Evolutionary conservation across 2,797 vertebrate species (phyloP).

Genomic region (Pipistrellus pygmaeus): DNA sequence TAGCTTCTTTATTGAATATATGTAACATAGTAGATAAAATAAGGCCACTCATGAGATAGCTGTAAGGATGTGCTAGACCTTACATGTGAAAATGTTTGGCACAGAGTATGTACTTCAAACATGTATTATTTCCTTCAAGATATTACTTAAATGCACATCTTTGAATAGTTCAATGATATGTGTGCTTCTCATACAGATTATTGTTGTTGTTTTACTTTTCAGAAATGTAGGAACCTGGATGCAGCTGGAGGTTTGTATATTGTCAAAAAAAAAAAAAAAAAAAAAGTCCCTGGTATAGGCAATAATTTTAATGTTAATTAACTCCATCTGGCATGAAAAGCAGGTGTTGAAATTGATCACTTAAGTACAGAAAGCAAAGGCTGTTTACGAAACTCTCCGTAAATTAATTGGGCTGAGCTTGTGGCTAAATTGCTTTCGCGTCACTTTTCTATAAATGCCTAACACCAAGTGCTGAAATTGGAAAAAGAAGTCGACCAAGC

Average conservation of each 20-base stretch:
- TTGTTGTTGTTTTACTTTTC: constrained; percentile 68
- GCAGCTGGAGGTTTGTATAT: constrained; percentile 67
- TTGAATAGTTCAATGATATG: constrained; percentile 47
- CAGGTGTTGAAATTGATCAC: constrained; percentile 83
- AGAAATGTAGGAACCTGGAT: constrained; percentile 60
- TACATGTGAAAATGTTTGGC: not conserved
- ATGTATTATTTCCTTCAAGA: not conserved
- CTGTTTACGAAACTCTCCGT: constrained; percentile 81
- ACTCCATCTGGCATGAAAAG: constrained; percentile 82
- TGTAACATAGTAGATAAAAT: not conserved
- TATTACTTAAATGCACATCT: not conserved
- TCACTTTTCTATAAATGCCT: constrained; percentile 73
- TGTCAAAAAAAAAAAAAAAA: constrained; percentile 68
- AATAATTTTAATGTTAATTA: constrained; percentile 84
- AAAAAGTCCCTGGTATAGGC: constrained; percentile 66
- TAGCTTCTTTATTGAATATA: not conserved
- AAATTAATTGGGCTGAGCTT: constrained; percentile 81
- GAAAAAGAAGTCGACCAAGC: constrained; percentile 72
- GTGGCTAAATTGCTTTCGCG: constrained; percentile 79
- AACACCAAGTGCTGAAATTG: constrained; percentile 74
- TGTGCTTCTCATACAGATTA: not conserved
- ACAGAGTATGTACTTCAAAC: not conserved
- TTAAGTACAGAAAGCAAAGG: constrained; percentile 81
- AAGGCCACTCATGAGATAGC: not conserved
- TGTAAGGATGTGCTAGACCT: not conserved